Evolutionary conservation across 2,888 invertebrate species (phyloP).

Genomic region (Lysandra bellargus): DNA sequence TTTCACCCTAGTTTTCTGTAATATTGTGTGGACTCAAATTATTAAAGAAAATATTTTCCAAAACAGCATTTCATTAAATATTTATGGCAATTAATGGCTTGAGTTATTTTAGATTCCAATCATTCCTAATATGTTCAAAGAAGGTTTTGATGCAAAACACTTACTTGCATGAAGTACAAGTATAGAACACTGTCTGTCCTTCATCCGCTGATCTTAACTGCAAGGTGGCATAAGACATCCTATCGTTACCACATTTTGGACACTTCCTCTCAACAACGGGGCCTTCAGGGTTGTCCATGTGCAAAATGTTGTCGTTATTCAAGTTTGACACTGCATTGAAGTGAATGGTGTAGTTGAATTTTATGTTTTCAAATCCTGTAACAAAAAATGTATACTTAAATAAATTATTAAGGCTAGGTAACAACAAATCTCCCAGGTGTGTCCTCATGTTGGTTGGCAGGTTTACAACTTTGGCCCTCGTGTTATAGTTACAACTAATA

Average conservation of each 20-base stretch:
- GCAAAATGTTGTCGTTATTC: slow-evolving; percentile 57
- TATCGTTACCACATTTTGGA: slow-evolving; percentile 92
- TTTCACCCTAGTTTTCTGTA: too few relatives aligned
- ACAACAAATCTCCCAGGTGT: too few relatives aligned
- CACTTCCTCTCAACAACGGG: slow-evolving; percentile 91
- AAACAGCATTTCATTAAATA: too few relatives aligned
- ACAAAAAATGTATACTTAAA: slow-evolving; percentile 15
- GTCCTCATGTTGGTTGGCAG: too few relatives aligned
- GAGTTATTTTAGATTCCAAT: too few relatives aligned
- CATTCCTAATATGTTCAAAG: too few relatives aligned
- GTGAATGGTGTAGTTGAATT: slow-evolving; percentile 84
- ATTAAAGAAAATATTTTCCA: too few relatives aligned
- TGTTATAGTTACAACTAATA: too few relatives aligned
- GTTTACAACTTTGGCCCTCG: too few relatives aligned
- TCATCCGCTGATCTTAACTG: slow-evolving; percentile 99
- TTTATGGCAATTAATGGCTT: background rate
- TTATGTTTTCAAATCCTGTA: slow-evolving; percentile 83
- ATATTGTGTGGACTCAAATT: too few relatives aligned
- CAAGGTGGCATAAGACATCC: slow-evolving; percentile 97
- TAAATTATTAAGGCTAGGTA: background rate
- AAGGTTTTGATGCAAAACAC: slow-evolving; percentile 49
- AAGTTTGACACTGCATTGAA: slow-evolving; percentile 82
- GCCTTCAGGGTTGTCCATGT: slow-evolving; percentile 82
- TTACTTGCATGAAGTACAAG: slow-evolving; percentile 95
- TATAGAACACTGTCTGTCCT: slow-evolving; percentile 99